Base-by-base conservation (phyloP, 2,113 vertebrate genomes). In the Helogale parvula region DNA sequence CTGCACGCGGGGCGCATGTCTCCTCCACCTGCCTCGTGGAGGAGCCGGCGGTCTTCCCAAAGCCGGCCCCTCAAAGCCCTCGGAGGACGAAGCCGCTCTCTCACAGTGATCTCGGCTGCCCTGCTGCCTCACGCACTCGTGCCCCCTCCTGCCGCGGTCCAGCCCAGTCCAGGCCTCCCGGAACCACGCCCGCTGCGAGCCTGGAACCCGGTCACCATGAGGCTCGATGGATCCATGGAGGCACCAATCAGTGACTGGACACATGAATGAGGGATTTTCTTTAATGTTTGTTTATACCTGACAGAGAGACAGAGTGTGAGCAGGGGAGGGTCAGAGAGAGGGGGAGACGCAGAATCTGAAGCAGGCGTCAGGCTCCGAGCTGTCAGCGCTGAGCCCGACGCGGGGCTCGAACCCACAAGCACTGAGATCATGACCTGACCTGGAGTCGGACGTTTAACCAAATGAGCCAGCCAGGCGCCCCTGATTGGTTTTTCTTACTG, bases 381-480 rank as follows among this genome's bases (percentile, higher is more conserved):
- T 21, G 54, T 57, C 54, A 2, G 54, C 54, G 21, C 54, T 7
- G 54, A 57, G 17, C 54, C 54, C 54, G 17, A 57, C 0, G 17
- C 5, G 54, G 54, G 54, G 54, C 54, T 57, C 0, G 6, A 21
- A 19, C 54, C 0, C 54, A 54, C 0, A 0, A 2, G 6, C 54
- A 0, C 1, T 7, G 54, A 57, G 54, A 57, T 19, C 54, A 19
- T 19, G 54, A 21, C 1, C 54, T 19, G 54, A 2, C 17, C 6
- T 17, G 0, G 7, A 57, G 54, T 21, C 17, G 17, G 54, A 57
- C 17, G 0, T 6, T 57, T 2, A 57, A 19, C 54, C 54, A 7
- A 21, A 17, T 21, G 54, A 57, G 17, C 6, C 54, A 7, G 17
- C 54, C 54, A 2, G 54, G 54, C 3, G 2, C 54, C 17, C 54